These are phyloP conservation scores for Monochamus alternatus DNA, from an alignment of 2,888 invertebrate species.

Conservation along the genomic window DNA sequence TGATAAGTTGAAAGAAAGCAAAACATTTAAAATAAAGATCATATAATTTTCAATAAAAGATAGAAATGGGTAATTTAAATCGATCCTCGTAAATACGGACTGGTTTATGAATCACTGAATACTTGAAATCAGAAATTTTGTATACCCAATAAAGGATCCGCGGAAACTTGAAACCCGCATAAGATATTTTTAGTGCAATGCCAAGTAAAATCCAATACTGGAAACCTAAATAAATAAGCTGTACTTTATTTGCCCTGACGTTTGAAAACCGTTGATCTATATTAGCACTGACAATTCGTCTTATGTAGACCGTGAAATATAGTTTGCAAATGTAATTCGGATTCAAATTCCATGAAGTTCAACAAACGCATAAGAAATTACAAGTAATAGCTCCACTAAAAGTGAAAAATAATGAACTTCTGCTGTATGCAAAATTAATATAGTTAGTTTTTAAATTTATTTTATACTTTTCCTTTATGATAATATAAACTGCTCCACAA, in stretches of 20 bases:
- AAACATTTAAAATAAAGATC: no score
- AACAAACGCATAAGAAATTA: background rate
- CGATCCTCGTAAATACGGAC: background rate
- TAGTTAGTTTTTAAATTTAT: no score
- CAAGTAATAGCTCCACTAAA: no score
- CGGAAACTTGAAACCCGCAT: constrained; percentile 39
- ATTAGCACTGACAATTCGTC: background rate
- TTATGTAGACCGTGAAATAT: background rate
- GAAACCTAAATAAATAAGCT: constrained; percentile 21
- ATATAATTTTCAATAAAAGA: background rate
- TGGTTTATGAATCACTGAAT: no score
- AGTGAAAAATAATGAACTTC: no score
- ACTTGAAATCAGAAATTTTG: background rate
- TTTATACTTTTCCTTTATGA: no score
- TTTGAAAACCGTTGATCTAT: background rate
- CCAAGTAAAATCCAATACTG: constrained; percentile 19
- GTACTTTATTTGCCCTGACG: constrained; percentile 9
- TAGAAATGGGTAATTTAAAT: background rate
- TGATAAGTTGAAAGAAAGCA: no score
- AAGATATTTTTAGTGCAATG: constrained; percentile 40
- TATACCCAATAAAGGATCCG: constrained; percentile 25
- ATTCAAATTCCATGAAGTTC: background rate
- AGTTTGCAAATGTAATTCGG: background rate
- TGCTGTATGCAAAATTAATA: no score
- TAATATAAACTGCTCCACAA: no score